Percentiles rank a stretch among this genome's conserved stretches.
phyloP scores from a whole-genome alignment of 2,113 vertebrate species.

The Platycercus adscitus region DNA sequence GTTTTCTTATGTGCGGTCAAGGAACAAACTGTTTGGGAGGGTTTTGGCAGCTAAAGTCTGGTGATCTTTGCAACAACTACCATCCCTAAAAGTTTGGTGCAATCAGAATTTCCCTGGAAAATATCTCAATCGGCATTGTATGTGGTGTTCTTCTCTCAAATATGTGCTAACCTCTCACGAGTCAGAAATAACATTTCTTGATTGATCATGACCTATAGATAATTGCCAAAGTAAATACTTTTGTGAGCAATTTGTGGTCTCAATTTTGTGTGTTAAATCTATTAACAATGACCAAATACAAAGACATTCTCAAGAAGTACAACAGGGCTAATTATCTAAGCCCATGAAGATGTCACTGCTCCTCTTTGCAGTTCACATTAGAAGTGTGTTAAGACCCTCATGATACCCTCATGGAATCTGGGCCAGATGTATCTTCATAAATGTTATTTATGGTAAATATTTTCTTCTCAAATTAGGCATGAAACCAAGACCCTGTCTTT shows the following conservation, averaged over 20 bases:
- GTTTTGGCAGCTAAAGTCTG: neutral
- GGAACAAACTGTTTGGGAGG: neutral
- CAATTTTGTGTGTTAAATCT: neutral
- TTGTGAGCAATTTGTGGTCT: neutral
- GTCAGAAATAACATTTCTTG: neutral
- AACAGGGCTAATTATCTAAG: neutral
- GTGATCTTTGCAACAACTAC: neutral
- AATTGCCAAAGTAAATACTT: neutral
- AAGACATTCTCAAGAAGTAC: neutral
- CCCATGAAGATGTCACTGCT: neutral
- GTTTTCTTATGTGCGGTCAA: neutral
- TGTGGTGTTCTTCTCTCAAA: neutral
- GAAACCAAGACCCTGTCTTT: neutral
- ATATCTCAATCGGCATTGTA: neutral
- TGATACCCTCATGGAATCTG: neutral
- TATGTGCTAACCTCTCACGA: neutral
- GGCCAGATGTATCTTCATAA: neutral
- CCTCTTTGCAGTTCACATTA: neutral
- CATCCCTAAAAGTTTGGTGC: neutral
- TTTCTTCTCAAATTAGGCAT: neutral
- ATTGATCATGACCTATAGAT: neutral
- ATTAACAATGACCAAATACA: neutral
- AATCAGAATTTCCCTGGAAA: neutral
- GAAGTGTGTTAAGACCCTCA: neutral
- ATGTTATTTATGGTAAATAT: neutral